Evolutionary conservation across 2,113 vertebrate species (phyloP), one percentile per base, ranked within the genome.

Genomic region (Nasalis larvatus): DNA sequence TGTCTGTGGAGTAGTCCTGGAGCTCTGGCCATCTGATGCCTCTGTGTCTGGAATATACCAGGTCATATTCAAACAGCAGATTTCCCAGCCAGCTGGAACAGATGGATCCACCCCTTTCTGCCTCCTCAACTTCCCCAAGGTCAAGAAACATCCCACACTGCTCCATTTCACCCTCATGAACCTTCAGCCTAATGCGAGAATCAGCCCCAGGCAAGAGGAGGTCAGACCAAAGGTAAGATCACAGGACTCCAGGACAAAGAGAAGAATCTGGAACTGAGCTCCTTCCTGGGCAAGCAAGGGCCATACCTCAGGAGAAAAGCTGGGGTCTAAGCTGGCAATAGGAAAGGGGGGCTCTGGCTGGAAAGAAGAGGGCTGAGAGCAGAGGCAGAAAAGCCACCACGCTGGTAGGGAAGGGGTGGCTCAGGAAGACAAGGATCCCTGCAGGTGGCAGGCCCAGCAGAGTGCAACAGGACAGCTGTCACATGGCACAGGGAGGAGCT

Each of bases 11-110:
- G 73, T 3, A 8, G 27, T 32, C 47, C 32, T 11, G 3, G 58
- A 1, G 47, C 37, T 23, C 87, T 10, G 8, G 60, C 40, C 13
- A 0, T 0, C 30, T 1, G 60, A 40, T n/a, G 1, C 6, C 0
- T 2, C 63, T 42, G 63, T 25, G 12, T n/a, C 84, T 20, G 6
- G 47, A 37, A n/a, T 4, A 6, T 5, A 3, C 23, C 37, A 32
- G 18, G 25, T 9, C 20, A 25, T 13, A 27, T 21, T 27, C 4
- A 14, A 23, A 32, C 32, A n/a, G 85, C 25, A 23, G 60, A 10
- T 37, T 52, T 78, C 52, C 20, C 8, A 30, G 35, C 40, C n/a
- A n/a, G n/a, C 20, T 1, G n/a, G 42, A 25, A 8, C 47, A 35
- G 30, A 8, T 10, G 20, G 20, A 17, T 60, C 18, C 0, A 14